Evolutionary conservation across 1,140 invertebrate species (phyloP), one percentile per base, ranked within the genome.

Genomic region (Octopus sinensis): DNA sequence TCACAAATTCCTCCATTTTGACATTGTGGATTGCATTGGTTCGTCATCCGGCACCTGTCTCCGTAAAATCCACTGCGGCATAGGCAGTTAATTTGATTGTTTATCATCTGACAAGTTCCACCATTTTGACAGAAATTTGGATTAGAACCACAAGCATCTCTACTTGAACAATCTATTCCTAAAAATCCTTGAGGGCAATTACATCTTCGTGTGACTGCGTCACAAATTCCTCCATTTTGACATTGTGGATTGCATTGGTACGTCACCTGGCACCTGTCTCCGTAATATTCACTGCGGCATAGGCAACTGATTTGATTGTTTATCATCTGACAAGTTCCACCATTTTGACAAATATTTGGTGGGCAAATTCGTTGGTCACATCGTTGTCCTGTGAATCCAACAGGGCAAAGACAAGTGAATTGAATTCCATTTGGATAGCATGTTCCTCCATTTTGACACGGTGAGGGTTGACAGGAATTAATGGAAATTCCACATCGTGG

Each of bases 391-490:
- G 43, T 71, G 79, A 79, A 83, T 4, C 77, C 79, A 7, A 4
- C 4, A 5, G 23, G 13, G 56, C 82, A 83, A 12, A 30, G 12
- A 81, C 82, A 83, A n/a, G 10, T 30, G 68, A 73, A 83, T 12
- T n/a, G 53, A 79, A 10, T 54, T 9, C 23, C 77, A 56, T 53
- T 79, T 53, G 81, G 75, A 13, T 76, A 7, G 76, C 82, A 83
- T 54, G 17, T 17, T 30, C 76, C 82, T 23, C 62, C 17, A 68
- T 83, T 71, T 17, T 81, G 53, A 79, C 82, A 82, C 10, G 77
- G 23, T 6, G n/a, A 53, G 54, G 54, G 54, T 73, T 54, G 53
- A 77, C 78, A 80, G 17, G 77, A 71, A 56, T 78, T 79, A 1
- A 7, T 54, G n/a, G 17, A 13, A 53, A 77, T 79, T 77, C 79